Evolutionary conservation across 1,140 invertebrate species (phyloP).

Genomic region (Cotesia glomerata): DNA sequence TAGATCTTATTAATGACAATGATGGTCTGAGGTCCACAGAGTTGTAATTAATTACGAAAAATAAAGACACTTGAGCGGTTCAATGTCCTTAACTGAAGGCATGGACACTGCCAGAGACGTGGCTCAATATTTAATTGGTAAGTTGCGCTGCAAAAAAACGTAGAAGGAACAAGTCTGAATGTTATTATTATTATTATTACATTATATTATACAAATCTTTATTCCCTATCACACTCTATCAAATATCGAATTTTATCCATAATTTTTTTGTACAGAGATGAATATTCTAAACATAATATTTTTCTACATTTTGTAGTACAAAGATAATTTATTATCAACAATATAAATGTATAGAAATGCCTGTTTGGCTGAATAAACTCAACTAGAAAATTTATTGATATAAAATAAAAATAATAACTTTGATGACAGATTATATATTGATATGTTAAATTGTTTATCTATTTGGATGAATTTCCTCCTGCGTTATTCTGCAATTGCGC

Average conservation of each 20-base stretch:
- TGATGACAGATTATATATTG: not conserved
- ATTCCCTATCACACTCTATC: not conserved
- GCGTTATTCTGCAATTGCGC: constrained; percentile 48
- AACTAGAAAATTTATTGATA: not conserved
- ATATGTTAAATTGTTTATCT: constrained; percentile 24
- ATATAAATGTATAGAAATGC: not conserved
- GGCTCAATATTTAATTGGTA: constrained; percentile 55
- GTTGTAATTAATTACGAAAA: constrained; percentile 10
- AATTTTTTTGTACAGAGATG: constrained; percentile 9
- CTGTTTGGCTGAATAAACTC: not conserved
- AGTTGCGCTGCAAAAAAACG: constrained; percentile 45
- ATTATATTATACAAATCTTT: not conserved
- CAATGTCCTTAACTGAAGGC: constrained; percentile 22
- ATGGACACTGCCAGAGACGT: constrained; percentile 54
- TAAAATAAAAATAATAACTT: not conserved
- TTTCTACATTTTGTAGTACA: constrained; percentile 47
- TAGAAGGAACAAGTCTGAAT: constrained; percentile 41
- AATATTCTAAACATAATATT: constrained; percentile 40
- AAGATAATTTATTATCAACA: constrained; percentile 10
- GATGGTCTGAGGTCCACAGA: not conserved
- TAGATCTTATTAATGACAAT: not conserved
- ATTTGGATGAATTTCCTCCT: constrained; percentile 34
- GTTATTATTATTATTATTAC: not conserved
- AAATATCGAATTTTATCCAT: not conserved
- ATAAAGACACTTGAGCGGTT: constrained; percentile 19